These are phyloP conservation scores for Pheosia gnoma DNA, from an alignment of 2,888 invertebrate species.

Conservation along the genomic window DNA sequence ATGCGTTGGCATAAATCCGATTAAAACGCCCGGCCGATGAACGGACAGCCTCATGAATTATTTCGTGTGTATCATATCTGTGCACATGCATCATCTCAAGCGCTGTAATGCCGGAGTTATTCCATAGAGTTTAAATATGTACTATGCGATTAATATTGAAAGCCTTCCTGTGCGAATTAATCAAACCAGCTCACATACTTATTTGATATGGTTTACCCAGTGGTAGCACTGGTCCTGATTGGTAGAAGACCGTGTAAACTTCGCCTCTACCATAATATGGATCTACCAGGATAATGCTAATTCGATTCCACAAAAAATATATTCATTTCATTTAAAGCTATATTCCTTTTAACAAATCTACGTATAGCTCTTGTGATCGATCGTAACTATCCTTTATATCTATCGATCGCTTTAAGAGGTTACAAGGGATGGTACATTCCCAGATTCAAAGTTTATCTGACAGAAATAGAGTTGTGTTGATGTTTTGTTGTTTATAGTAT, in stretches of 20 bases:
- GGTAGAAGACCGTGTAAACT: constrained; percentile 9
- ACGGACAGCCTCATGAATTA: constrained; percentile 28
- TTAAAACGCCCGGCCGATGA: constrained; percentile 33
- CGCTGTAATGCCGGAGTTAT: neutral
- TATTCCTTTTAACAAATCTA: neutral
- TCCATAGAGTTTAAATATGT: neutral
- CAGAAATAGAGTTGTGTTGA: constrained; percentile 47
- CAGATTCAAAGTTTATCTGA: constrained; percentile 41
- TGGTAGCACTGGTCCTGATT: too few relatives aligned
- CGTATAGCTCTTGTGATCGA: constrained; percentile 31
- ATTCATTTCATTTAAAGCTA: neutral
- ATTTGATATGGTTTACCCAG: too few relatives aligned
- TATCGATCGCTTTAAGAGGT: constrained; percentile 31
- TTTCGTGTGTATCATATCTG: constrained; percentile 16
- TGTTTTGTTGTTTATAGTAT: constrained; percentile 42
- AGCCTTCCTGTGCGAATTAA: too few relatives aligned
- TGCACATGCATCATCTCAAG: constrained; percentile 10
- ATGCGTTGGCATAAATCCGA: constrained; percentile 40
- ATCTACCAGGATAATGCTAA: too few relatives aligned
- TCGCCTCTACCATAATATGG: too few relatives aligned
- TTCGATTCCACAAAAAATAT: too few relatives aligned
- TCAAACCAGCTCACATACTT: too few relatives aligned
- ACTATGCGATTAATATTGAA: too few relatives aligned
- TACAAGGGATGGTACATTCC: constrained; percentile 39
- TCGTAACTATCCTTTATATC: constrained; percentile 35